Evolutionary conservation across 2,797 vertebrate genomes (phyloP), one percentile per base, ranked within the genome.

Genomic region (Lutra lutra): DNA sequence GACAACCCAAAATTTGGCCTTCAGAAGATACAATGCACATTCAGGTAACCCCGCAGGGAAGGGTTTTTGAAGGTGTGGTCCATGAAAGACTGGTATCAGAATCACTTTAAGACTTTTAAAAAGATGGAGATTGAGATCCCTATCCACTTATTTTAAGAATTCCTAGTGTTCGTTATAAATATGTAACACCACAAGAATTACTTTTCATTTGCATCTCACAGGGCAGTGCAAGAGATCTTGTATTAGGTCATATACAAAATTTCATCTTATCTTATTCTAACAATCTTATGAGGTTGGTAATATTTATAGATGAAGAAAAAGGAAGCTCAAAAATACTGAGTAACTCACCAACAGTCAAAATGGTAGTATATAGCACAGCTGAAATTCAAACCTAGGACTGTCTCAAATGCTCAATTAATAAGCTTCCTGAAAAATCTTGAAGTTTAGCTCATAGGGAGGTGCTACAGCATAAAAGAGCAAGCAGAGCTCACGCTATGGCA

Each of bases 221-320:
- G 5, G 27, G 25, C 46, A 85, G 78, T n/a, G 11, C 38, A 23
- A 54, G 15, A 15, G 80, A 18, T 8, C 38, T 38, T 86, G 8
- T n/a, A 46, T 73, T 80, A 96, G 43, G 46, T 1, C 9, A 73
- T 25, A 72, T 12, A 60, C 35, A 75, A 60, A 46, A 85, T 72
- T 68, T 72, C n/a, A 92, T n/a, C 38, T 56, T 38, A 86, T 17
- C 56, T 86, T n/a, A 90, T 29, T 56, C 17, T 85, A 54, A 70
- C 40, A 80, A 56, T 85, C 21, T 29, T 54, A 79, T 43, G 40
- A 78, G 13, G 6, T 46, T 46, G 73, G 11, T 64, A 89, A 38
- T 58, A 94, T 46, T 80, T 80, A 79, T 14, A 90, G 75, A 35
- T 79, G 29, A 94, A 80, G 64, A 58, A 90, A 90, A 46, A 90